phyloP scores from a whole-genome alignment of 2,113 vertebrate genomes.

The Neolamprologus ventralis region DNA sequence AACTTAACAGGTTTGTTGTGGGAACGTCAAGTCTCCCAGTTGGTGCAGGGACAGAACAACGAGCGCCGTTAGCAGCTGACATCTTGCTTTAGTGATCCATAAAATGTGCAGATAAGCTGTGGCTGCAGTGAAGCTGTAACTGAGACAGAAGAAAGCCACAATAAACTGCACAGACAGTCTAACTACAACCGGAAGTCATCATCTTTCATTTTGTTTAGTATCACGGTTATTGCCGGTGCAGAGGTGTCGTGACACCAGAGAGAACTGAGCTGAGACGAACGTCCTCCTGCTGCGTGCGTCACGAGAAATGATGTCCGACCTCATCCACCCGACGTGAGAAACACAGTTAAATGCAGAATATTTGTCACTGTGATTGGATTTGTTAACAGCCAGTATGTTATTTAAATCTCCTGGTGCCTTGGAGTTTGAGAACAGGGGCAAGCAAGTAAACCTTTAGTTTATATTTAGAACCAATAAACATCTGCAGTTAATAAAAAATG shows the following conservation, averaged over 20 bases:
- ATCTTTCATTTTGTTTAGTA: neutral
- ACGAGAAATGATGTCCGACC: neutral
- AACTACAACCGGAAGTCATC: rapidly evolving
- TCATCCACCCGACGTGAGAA: neutral
- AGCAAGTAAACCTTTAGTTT: neutral
- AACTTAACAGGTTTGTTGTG: neutral
- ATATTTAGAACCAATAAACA: rapidly evolving
- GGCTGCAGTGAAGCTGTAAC: neutral
- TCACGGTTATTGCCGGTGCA: too few relatives aligned
- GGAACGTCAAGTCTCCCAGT: neutral
- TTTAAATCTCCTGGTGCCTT: rapidly evolving
- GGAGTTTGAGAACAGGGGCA: rapidly evolving
- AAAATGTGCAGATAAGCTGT: neutral
- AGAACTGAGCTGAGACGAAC: neutral
- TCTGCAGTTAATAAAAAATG: neutral
- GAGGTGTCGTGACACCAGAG: neutral
- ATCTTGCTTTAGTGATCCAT: neutral
- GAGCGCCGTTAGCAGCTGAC: rapidly evolving
- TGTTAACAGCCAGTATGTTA: neutral
- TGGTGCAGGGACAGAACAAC: neutral
- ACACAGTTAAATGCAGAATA: neutral
- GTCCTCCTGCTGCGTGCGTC: rapidly evolving
- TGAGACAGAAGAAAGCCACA: rapidly evolving
- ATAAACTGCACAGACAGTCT: neutral
- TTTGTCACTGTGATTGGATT: neutral